Conservation (phyloP, 2,797 vertebrate genomes). For the Cheracebus regulus region DNA sequence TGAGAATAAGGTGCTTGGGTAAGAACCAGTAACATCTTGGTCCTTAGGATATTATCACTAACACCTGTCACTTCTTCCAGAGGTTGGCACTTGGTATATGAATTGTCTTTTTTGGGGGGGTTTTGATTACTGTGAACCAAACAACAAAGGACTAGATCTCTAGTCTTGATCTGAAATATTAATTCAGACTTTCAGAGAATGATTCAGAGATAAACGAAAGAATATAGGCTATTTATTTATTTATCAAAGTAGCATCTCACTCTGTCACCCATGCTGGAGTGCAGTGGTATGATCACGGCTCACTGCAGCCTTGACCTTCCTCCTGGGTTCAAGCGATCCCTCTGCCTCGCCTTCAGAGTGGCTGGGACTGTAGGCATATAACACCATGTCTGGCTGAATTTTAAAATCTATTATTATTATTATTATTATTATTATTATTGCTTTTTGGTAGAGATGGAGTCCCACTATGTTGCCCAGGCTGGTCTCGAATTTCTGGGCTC, state of each 20-base stretch:
- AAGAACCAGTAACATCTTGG: background rate
- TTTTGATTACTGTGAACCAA: slow-evolving; percentile 26
- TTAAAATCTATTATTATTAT: background rate
- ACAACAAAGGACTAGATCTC: background rate
- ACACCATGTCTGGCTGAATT: background rate
- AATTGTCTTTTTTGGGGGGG: background rate
- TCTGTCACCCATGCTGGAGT: background rate
- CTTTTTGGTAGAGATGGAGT: background rate
- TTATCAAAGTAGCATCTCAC: background rate
- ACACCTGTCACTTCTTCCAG: background rate
- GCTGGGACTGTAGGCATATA: background rate
- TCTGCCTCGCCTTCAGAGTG: background rate
- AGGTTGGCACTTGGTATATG: background rate
- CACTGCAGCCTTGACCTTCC: background rate
- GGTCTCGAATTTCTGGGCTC: background rate
- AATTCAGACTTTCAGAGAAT: slow-evolving; percentile 32
- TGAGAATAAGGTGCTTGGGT: background rate
- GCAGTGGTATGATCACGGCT: background rate
- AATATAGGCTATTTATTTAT: background rate
- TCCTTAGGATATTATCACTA: background rate
- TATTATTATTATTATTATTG: no score
- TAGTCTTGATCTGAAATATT: slow-evolving; percentile 26
- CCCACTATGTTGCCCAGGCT: background rate
- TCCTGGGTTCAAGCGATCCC: background rate
- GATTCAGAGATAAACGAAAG: background rate